Evolutionary conservation across 92 coral and sea anemone species (phyloP), one percentile per base, ranked within the genome.

Genomic region (Desmophyllum pertusum): DNA sequence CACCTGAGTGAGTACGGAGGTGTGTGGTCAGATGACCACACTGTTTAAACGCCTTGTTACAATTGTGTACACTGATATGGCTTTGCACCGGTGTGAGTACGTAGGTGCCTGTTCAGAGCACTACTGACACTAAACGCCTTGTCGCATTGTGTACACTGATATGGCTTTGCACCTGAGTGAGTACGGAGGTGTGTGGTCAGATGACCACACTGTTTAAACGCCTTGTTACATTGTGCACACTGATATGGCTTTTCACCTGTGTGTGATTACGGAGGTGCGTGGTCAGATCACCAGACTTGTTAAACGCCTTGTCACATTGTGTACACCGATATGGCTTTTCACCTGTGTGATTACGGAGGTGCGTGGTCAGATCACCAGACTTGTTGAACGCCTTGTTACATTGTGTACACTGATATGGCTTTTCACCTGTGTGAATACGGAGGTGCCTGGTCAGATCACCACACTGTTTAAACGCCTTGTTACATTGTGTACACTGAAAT

Each of bases 271-370:
- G 83, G 33, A 73, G 64, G 57, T 83, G 87, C 72, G 5, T 29
- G 45, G 87, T 83, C 38, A 69, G 89, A 79, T 51, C 1, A 79
- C 85, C 38, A 37, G 57, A 27, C 19, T 41, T 18, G 38, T 53
- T 67, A 70, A 86, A 86, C 67, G 62, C 67, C 85, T 78, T 70
- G 25, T 70, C 75, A 72, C 89, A 86, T 33, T 86, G 78, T 50
- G 62, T 79, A 71, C 85, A 86, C 55, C 69, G 61, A 80, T 86
- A 79, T 78, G 85, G 89, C 67, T 73, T 86, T 38, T 78, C 88
- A 15, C 85, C 89, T 43, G 79, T 78, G 78, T 86, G 89, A 51
- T 67, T 86, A 30, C 80, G 83, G 38, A 78, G 73, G 74, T 86
- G 89, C 78, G 0, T 55, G 40, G 84, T 79, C 45, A 86, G 89